phyloP scores from a whole-genome alignment of 2,113 vertebrate species.

The Cebus imitator region DNA sequence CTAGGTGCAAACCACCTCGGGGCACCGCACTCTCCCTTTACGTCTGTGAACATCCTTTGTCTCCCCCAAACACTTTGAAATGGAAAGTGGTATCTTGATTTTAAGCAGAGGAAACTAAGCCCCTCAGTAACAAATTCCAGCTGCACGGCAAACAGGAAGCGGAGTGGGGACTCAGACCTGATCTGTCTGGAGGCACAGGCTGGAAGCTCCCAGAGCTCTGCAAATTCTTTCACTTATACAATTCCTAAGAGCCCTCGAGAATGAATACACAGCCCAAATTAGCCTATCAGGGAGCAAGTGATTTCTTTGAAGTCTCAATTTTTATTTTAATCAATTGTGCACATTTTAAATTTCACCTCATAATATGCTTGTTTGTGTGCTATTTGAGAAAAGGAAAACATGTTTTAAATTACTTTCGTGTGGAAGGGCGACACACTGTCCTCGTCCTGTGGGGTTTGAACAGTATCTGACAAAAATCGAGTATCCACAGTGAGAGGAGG shows the following conservation, averaged over 20 bases:
- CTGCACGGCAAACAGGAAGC: background rate
- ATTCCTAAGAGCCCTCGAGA: background rate
- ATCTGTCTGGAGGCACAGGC: background rate
- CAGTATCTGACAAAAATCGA: rapidly evolving
- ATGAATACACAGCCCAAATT: rapidly evolving
- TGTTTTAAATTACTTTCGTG: background rate
- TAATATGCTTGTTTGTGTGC: background rate
- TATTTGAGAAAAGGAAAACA: background rate
- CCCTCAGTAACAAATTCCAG: background rate
- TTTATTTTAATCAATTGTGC: background rate
- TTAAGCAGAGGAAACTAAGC: background rate
- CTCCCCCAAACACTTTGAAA: no score
- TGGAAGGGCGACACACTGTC: background rate
- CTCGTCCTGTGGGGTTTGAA: background rate
- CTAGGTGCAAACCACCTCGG: rapidly evolving
- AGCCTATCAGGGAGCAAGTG: background rate
- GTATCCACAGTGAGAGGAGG: background rate
- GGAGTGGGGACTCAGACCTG: no score
- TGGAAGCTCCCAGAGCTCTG: background rate
- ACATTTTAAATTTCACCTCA: background rate
- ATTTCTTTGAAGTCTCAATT: background rate
- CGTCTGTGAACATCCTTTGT: background rate
- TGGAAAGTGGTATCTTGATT: background rate
- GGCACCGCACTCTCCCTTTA: background rate
- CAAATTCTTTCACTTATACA: background rate